These are phyloP conservation scores for Eupithecia centaureata DNA, from an alignment of 2,888 invertebrate species.

Conservation along the genomic window DNA sequence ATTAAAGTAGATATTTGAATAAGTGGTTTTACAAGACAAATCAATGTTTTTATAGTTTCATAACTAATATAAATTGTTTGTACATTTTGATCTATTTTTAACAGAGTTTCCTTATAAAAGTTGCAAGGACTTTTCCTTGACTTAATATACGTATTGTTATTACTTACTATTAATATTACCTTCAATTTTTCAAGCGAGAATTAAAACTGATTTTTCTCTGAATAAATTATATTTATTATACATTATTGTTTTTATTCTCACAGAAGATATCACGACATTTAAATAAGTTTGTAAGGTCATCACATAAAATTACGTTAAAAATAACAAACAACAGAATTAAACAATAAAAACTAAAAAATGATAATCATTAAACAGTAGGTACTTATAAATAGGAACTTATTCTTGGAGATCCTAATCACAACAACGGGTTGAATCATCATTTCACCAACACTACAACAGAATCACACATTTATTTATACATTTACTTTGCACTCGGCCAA, in stretches of 20 bases:
- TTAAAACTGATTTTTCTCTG: slow-evolving; percentile 50
- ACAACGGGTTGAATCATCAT: slow-evolving; percentile 37
- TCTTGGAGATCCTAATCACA: slow-evolving; percentile 40
- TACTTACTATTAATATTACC: slow-evolving; percentile 31
- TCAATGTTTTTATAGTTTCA: slow-evolving; percentile 28
- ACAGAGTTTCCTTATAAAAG: slow-evolving; percentile 24
- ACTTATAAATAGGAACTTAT: slow-evolving; percentile 40
- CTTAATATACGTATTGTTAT: slow-evolving; percentile 30
- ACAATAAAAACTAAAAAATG: background rate
- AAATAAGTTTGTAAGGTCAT: slow-evolving; percentile 17
- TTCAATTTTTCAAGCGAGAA: slow-evolving; percentile 45
- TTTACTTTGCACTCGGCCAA: slow-evolving; percentile 14
- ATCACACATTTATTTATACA: slow-evolving; percentile 25
- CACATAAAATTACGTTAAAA: slow-evolving; percentile 4
- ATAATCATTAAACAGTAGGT: background rate
- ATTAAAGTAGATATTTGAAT: slow-evolving; percentile 27
- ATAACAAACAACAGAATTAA: slow-evolving; percentile 1
- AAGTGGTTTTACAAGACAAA: slow-evolving; percentile 26
- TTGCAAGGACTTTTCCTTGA: slow-evolving; percentile 26
- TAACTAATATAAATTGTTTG: slow-evolving; percentile 22
- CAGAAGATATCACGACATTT: slow-evolving; percentile 4
- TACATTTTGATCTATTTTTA: slow-evolving; percentile 32
- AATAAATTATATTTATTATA: slow-evolving; percentile 55
- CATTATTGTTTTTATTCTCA: slow-evolving; percentile 38
- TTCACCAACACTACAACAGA: slow-evolving; percentile 29